These are phyloP conservation scores for Lagopus leucura DNA, from an alignment of 2,113 vertebrate genomes.

Conservation along the genomic window DNA sequence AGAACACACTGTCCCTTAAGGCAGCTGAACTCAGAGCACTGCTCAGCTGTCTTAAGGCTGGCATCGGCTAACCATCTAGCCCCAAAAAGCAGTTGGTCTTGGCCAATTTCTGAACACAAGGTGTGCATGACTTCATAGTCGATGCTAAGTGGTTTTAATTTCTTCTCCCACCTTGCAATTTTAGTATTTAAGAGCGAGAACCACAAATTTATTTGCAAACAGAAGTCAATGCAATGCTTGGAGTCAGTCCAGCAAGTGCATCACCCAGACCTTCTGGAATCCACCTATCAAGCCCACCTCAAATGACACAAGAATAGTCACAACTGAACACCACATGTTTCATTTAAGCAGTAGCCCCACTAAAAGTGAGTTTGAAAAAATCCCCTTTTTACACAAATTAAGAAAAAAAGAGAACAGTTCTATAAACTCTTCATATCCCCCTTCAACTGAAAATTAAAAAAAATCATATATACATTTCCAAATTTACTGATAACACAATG, in stretches of 20 bases:
- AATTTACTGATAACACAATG: not conserved
- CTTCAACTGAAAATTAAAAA: not conserved
- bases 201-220: not conserved
- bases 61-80: constrained; percentile 53
- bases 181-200: constrained; percentile 3
- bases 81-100: constrained; percentile 20
- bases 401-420: not conserved
- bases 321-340: not conserved
- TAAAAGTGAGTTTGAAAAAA: not conserved
- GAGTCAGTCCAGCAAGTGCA: not conserved
- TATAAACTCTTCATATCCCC: not conserved
- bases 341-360: not conserved
- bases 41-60: constrained; percentile 26
- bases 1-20: constrained; percentile 45
- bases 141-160: not conserved
- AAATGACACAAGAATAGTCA: not conserved
- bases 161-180: not conserved
- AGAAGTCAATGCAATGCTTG: not conserved
- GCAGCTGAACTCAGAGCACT: not conserved
- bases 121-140: not conserved
- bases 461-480: not conserved
- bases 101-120: constrained; percentile 3
- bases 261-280: not conserved
- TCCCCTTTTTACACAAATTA: not conserved
- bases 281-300: not conserved